phyloP scores from a whole-genome alignment of 2,797 vertebrate species.

The Petrocephalus sullivani region DNA sequence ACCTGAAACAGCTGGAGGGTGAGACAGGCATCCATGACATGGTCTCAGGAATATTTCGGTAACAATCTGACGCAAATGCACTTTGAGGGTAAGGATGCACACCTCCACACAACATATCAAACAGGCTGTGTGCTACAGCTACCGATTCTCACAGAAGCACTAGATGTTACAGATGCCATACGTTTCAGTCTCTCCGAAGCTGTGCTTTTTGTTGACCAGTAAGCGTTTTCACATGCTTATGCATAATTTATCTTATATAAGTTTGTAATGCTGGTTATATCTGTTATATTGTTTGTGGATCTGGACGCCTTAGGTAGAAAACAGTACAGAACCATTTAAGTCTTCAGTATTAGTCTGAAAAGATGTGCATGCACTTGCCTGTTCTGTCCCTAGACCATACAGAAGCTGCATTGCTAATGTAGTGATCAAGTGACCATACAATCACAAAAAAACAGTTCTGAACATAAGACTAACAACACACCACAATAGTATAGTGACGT shows the following conservation, averaged over 20 bases:
- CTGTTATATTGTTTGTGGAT: neutral
- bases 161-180: neutral
- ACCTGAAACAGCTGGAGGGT: constrained; percentile 28
- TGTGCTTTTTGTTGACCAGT: neutral
- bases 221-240: neutral
- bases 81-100: constrained; percentile 35
- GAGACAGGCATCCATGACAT: constrained; percentile 9
- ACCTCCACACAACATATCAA: constrained; percentile 38
- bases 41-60: constrained; percentile 9
- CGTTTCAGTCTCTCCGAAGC: neutral
- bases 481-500: neutral
- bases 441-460: neutral
- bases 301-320: neutral
- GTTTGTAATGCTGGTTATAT: neutral
- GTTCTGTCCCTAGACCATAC: neutral
- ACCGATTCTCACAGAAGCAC: neutral
- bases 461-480: constrained; percentile 4
- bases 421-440: neutral
- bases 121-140: constrained; percentile 25
- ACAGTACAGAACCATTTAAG: neutral
- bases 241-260: neutral
- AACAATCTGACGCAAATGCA: constrained; percentile 29
- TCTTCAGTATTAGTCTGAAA: neutral
- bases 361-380: neutral
- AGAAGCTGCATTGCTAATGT: neutral